A percentile compares a stretch with the other conserved stretches of the same genome.
Evolutionary conservation across 1,140 invertebrate species (phyloP).

Genomic region (Macrotrachela quadricornifera): DNA sequence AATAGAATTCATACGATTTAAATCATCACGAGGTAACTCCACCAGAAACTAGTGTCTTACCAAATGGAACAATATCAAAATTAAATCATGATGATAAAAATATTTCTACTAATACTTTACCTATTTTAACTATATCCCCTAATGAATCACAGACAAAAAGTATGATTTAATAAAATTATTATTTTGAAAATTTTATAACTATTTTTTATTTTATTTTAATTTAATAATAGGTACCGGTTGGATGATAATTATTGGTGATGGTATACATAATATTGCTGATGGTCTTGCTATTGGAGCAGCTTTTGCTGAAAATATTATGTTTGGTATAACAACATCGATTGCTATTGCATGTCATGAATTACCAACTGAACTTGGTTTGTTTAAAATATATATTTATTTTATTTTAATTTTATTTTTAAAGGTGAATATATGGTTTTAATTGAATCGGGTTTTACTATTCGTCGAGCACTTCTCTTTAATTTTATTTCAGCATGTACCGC

Average conservation of each 20-base stretch:
- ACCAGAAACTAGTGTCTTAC: too few species aligned
- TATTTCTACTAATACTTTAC: too few species aligned
- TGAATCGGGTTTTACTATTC: neutral
- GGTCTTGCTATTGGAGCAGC: slow-evolving; percentile 34
- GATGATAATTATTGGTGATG: slow-evolving; percentile 32
- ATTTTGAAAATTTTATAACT: too few species aligned
- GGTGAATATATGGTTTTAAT: neutral
- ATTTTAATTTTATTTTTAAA: slow-evolving; percentile 3
- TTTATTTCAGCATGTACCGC: neutral
- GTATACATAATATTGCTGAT: slow-evolving; percentile 34
- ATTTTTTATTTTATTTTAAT: too few species aligned
- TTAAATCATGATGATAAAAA: too few species aligned
- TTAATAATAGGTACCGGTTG: slow-evolving; percentile 29
- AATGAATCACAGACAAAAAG: too few species aligned
- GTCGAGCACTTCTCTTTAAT: neutral
- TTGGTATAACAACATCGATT: slow-evolving; percentile 29
- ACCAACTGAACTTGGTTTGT: slow-evolving; percentile 34
- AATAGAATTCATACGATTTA: too few species aligned
- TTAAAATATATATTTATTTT: neutral
- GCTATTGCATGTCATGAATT: slow-evolving; percentile 35
- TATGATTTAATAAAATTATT: too few species aligned
- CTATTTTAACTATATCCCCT: too few species aligned
- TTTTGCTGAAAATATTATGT: slow-evolving; percentile 19
- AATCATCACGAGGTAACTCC: too few species aligned
- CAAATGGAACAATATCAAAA: too few species aligned